Percentiles rank a stretch among this genome's conserved stretches.
Evolutionary conservation across 2,888 invertebrate genomes (phyloP).

Genomic region (Acrobasis consociella): DNA sequence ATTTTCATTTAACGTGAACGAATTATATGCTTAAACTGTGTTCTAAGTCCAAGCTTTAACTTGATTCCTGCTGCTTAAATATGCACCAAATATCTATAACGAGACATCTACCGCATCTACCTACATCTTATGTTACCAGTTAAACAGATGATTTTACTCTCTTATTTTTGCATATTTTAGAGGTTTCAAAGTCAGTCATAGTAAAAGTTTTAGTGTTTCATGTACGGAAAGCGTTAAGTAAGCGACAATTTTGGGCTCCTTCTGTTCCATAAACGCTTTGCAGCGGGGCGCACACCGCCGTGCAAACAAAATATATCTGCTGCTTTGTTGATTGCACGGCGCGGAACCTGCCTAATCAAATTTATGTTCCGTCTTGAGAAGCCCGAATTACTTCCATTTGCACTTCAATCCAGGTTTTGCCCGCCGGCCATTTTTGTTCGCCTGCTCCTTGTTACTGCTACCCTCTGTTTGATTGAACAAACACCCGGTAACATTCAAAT

Average conservation of each 20-base stretch:
- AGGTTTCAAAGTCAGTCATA: no score
- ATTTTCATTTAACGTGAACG: no score
- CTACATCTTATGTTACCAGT: no score
- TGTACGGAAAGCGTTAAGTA: no score
- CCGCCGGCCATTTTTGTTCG: constrained; percentile 73
- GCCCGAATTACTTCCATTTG: constrained; percentile 75
- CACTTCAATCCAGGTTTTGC: constrained; percentile 79
- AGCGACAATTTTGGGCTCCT: not conserved
- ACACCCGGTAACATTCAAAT: constrained; percentile 25
- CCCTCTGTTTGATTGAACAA: constrained; percentile 46
- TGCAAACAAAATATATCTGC: constrained; percentile 57
- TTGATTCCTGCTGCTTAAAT: no score
- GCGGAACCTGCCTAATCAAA: constrained; percentile 75
- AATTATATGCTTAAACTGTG: no score
- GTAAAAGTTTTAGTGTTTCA: no score
- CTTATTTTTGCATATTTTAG: no score
- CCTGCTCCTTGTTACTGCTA: constrained; percentile 42
- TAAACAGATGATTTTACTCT: no score
- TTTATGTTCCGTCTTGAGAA: constrained; percentile 75
- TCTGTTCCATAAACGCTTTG: not conserved
- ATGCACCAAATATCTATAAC: no score
- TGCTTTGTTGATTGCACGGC: constrained; percentile 59
- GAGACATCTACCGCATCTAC: no score
- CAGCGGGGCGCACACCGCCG: constrained; percentile 40
- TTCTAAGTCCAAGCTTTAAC: no score